These are phyloP conservation scores for Syrmaticus mikado DNA, from an alignment of 2,113 vertebrate genomes.

Conservation along the genomic window DNA sequence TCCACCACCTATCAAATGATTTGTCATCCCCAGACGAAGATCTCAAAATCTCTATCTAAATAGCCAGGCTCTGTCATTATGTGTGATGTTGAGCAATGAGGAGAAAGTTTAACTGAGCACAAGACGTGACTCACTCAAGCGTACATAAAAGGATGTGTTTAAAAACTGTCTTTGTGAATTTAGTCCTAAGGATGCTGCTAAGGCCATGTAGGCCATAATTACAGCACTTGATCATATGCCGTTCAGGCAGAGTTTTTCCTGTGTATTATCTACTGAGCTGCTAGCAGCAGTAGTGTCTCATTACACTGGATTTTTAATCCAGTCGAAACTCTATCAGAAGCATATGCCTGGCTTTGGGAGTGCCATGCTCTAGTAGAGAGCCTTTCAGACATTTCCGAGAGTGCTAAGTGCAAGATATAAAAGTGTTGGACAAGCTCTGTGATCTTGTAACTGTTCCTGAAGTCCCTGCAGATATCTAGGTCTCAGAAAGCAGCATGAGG, in stretches of 20 bases:
- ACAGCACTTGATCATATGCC: neutral
- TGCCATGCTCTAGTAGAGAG: neutral
- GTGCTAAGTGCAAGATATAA: neutral
- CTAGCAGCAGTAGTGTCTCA: neutral
- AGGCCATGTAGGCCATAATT: neutral
- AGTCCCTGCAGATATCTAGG: neutral
- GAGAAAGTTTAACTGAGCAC: constrained; percentile 56
- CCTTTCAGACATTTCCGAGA: neutral
- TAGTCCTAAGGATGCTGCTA: constrained; percentile 27
- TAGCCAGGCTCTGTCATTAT: constrained; percentile 18
- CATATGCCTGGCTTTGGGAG: neutral
- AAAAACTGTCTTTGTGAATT: constrained; percentile 23
- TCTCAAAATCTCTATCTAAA: neutral
- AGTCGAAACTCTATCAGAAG: neutral
- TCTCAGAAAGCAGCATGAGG: neutral
- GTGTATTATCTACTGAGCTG: neutral
- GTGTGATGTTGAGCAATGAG: constrained; percentile 16
- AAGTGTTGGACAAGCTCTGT: neutral
- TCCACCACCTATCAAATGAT: neutral
- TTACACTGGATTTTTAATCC: neutral
- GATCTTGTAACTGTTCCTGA: neutral
- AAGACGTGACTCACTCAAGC: constrained; percentile 32
- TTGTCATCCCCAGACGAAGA: neutral
- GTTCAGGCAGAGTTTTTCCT: neutral
- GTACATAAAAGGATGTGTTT: constrained; percentile 49